phyloP scores from a whole-genome alignment of 1,140 invertebrate species.

The Euglossa dilemma region DNA sequence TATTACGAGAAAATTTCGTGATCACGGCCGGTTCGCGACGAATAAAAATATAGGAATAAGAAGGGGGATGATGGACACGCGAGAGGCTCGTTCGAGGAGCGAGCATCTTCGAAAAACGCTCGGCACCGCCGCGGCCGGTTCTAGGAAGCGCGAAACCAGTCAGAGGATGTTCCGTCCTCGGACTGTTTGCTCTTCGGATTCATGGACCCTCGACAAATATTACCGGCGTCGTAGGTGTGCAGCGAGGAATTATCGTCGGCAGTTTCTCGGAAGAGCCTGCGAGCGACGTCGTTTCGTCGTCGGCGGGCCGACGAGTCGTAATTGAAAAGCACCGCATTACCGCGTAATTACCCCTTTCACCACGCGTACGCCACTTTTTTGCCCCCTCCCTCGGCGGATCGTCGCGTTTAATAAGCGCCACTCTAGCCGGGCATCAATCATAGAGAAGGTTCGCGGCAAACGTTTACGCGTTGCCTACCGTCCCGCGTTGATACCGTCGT shows the following conservation, averaged over 20 bases:
- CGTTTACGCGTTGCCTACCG: background rate
- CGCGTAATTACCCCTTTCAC: background rate
- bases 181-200: background rate
- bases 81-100: background rate
- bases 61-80: slow-evolving; percentile 6
- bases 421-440: slow-evolving; percentile 14
- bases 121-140: slow-evolving; percentile 1
- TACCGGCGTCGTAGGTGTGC: background rate
- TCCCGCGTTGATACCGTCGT: slow-evolving; percentile 35
- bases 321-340: background rate
- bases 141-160: background rate
- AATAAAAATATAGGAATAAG: background rate
- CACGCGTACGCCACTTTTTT: background rate
- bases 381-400: background rate
- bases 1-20: slow-evolving; percentile 12
- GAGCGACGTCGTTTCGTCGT: too few relatives aligned
- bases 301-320: too few relatives aligned
- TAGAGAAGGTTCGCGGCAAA: background rate
- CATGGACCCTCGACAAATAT: background rate
- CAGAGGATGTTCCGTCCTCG: background rate
- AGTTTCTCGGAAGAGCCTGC: background rate
- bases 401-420: background rate
- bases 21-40: background rate
- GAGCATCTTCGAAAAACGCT: background rate
- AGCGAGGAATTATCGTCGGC: background rate